Percentiles rank a stretch among this genome's conserved stretches.
These are phyloP conservation scores for Muntiacus reevesi DNA, from an alignment of 2,113 vertebrate genomes.

Conservation along the genomic window DNA sequence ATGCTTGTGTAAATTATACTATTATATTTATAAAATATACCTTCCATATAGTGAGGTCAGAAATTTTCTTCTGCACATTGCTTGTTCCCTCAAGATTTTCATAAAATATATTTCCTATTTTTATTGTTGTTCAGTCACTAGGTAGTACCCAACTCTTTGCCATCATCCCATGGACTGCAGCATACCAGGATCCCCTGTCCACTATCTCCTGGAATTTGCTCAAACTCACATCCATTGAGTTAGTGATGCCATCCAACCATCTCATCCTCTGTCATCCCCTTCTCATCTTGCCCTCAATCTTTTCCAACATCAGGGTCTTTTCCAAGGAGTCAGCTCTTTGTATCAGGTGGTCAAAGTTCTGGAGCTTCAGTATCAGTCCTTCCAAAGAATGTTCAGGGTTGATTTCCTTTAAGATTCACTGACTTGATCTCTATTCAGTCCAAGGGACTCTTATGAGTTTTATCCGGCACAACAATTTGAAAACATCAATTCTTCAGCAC, in stretches of 20 bases:
- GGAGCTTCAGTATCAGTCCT: not conserved
- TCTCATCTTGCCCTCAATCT: not conserved
- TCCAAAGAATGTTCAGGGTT: not conserved
- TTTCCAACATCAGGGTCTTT: not conserved
- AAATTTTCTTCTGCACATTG: not conserved
- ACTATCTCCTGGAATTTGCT: not conserved
- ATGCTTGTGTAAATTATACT: not conserved
- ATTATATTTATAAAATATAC: not conserved
- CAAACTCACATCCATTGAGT: too few species aligned
- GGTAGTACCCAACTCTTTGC: not conserved
- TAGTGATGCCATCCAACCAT: not conserved
- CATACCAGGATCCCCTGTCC: not conserved
- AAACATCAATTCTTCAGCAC: not conserved
- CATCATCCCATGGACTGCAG: not conserved
- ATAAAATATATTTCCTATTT: not conserved
- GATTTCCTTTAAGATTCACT: not conserved
- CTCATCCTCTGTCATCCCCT: not conserved
- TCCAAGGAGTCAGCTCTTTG: not conserved
- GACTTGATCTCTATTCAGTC: not conserved
- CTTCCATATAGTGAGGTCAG: not conserved
- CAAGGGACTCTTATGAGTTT: not conserved
- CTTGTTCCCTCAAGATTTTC: not conserved
- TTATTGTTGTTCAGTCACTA: not conserved
- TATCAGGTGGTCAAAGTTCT: not conserved
- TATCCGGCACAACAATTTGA: not conserved